A percentile compares a stretch with the other conserved stretches of the same genome.
These are phyloP conservation scores for Misgurnus mizolepis DNA, from an alignment of 2,113 vertebrate genomes.

Conservation along the genomic window DNA sequence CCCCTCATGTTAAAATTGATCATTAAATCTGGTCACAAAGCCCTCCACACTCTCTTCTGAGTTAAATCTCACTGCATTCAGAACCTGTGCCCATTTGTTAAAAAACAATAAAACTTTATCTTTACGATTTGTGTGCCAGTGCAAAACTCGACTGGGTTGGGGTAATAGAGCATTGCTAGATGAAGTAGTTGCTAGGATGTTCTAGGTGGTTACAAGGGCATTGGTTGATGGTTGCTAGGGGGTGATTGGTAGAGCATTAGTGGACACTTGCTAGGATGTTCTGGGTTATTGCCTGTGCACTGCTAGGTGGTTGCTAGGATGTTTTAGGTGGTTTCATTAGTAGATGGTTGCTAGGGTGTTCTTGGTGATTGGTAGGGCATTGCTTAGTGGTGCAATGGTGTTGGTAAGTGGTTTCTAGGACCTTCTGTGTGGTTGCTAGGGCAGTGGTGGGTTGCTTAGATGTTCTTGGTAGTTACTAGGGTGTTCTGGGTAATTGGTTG, in stretches of 20 bases:
- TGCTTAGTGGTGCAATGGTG: not conserved
- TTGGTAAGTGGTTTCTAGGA: no score
- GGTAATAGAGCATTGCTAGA: not conserved
- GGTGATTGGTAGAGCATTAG: not conserved
- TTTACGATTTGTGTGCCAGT: not conserved
- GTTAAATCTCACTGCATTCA: not conserved
- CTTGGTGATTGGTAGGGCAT: not conserved
- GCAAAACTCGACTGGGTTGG: not conserved
- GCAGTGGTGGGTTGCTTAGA: no score
- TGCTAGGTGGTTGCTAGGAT: not conserved
- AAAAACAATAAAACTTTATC: not conserved
- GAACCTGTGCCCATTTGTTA: not conserved
- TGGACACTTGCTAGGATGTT: not conserved
- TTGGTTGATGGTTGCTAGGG: not conserved
- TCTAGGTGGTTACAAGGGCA: not conserved
- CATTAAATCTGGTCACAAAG: constrained; percentile 10
- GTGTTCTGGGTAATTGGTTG: not conserved
- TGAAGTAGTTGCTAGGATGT: not conserved
- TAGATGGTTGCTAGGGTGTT: not conserved
- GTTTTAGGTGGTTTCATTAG: no score
- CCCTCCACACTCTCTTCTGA: not conserved
- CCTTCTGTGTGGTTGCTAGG: no score
- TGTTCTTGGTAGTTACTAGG: not conserved
- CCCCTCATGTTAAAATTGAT: constrained; percentile 37
- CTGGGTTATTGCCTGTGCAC: not conserved